phyloP scores from a whole-genome alignment of 2,797 vertebrate genomes.

The Decapterus maruadsi region DNA sequence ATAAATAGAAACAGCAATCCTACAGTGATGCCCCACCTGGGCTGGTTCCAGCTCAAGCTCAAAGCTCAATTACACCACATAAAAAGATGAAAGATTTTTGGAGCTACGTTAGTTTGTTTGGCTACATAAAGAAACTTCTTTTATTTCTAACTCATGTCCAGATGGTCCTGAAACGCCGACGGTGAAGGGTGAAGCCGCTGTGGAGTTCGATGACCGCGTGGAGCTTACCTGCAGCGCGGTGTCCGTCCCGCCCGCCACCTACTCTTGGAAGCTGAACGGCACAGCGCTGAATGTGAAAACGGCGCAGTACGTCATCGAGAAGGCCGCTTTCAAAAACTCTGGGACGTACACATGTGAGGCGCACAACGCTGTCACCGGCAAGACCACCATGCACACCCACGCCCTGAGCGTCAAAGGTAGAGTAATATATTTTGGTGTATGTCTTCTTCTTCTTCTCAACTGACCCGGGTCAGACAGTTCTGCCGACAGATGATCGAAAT shows the following conservation, averaged over 20 bases:
- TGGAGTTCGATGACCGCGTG: neutral
- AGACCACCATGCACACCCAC: fast-evolving
- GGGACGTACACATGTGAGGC: conserved; percentile 81
- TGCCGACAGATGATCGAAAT: neutral
- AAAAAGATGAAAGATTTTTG: neutral
- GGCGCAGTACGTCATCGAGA: fast-evolving
- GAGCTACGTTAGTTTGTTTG: neutral
- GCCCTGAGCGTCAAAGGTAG: conserved; percentile 76
- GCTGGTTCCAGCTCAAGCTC: too few relatives aligned
- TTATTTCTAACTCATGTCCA: conserved; percentile 33
- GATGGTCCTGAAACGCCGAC: conserved; percentile 70
- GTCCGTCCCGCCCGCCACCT: conserved; percentile 66
- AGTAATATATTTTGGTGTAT: too few relatives aligned
- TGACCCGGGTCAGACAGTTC: neutral
- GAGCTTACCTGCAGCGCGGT: conserved; percentile 43
- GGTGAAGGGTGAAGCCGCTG: fast-evolving
- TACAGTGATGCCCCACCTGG: too few relatives aligned
- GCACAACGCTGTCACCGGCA: conserved; percentile 69
- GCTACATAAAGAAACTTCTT: neutral
- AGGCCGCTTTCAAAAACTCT: conserved; percentile 17
- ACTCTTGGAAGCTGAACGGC: conserved; percentile 81
- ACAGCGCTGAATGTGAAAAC: fast-evolving
- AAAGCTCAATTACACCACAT: too few relatives aligned
- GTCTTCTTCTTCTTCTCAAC: too few relatives aligned
- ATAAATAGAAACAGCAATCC: too few relatives aligned